phyloP scores from a whole-genome alignment of 2,888 invertebrate genomes.

The Creontiades dilutus region DNA sequence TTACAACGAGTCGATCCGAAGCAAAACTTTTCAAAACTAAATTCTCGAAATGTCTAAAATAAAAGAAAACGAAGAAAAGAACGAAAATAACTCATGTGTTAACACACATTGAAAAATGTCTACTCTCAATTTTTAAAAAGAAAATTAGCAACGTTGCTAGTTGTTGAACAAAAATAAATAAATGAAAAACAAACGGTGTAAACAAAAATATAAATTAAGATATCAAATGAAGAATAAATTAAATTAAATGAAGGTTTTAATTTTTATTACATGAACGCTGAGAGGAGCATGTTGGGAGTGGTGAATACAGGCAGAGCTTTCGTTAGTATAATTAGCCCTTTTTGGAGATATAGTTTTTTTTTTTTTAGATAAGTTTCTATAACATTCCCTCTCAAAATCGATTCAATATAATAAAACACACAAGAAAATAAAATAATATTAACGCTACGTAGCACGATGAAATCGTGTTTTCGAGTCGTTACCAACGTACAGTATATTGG shows the following conservation, averaged over 20 bases:
- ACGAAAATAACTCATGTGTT: neutral
- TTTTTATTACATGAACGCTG: neutral
- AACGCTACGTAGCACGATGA: neutral
- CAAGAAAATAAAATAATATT: neutral
- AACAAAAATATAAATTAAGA: neutral
- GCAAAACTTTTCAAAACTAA: neutral
- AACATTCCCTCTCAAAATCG: constrained; percentile 27
- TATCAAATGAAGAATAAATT: neutral
- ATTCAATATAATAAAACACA: constrained; percentile 6
- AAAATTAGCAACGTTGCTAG: no score
- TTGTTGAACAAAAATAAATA: neutral
- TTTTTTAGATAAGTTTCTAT: neutral
- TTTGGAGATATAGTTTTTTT: neutral
- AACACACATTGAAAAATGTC: neutral
- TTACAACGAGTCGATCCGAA: neutral
- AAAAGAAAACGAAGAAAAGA: neutral
- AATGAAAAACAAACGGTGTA: neutral
- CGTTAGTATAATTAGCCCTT: neutral
- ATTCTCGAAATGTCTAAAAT: neutral
- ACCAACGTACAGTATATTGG: neutral
- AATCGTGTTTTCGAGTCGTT: neutral
- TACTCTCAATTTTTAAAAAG: no score
- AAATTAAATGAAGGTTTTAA: neutral
- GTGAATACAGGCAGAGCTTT: constrained; percentile 54
- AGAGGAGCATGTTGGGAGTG: constrained; percentile 24